Evolutionary conservation across 1,140 invertebrate genomes (phyloP), one percentile per base, ranked within the genome.

Genomic region (Drosophila triauraria): DNA sequence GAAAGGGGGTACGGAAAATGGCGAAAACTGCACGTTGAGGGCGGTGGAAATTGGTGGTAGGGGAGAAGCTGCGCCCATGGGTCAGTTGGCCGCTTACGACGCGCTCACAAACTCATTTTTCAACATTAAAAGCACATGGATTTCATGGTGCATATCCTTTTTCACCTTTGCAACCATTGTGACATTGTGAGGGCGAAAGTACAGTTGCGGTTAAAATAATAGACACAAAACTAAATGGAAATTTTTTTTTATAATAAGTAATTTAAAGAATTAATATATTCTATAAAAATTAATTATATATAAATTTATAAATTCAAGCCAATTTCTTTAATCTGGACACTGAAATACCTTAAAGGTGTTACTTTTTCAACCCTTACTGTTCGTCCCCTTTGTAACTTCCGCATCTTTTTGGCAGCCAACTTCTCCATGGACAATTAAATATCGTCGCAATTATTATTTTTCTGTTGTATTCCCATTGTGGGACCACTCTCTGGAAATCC

Each of bases 121-220:
- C 84, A 87, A 81, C 77, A 88, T 88, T 87, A 87, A 87, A 84
- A 87, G 84, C 84, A 81, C 84, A 87, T 80, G 84, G 84, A 84
- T 80, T 80, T 80, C 84, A 87, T 65, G 85, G 77, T 58, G 80
- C 84, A 90, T 72, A 84, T 84, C 72, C 80, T 57, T 75, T 84
- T 90, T 60, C 81, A 84, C 74, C 85, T 84, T 78, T 78, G 61
- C 74, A 40, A 50, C 72, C 84, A 80, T 48, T 51, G 35, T 50
- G 57, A 46, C 46, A 75, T 51, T 63, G 47, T 57, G 75, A 75
- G 59, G 58, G 50, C 46, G 60, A 4, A 8, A 3, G 3, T 40
- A 40, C 53, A 40, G 20, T n/a, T 6, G 35, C 2, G 20, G 5
- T 9, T 4, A 10, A 56, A 40, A 40, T 10, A 56, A 25, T 56